Conservation (phyloP, 53 echinoderm and acorn worm species). For the Astropecten irregularis region DNA sequence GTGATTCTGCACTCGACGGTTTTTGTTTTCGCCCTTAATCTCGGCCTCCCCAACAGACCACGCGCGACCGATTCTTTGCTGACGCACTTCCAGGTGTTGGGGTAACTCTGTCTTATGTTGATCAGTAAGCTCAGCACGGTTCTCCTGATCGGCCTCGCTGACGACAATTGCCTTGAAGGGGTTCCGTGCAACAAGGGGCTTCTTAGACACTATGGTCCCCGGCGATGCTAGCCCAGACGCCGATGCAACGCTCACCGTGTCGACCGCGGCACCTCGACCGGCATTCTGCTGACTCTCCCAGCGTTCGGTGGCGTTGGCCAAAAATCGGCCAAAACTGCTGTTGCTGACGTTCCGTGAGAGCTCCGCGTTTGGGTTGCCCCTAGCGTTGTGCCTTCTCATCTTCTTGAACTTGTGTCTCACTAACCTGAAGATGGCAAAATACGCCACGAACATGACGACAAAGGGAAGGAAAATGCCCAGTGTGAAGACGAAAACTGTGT, state of each 20-base stretch:
- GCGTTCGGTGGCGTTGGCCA: background rate
- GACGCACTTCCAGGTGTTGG: background rate
- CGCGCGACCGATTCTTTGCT: constrained; percentile 12
- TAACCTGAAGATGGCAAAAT: constrained; percentile 74
- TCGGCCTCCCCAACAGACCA: constrained; percentile 31
- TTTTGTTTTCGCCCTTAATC: background rate
- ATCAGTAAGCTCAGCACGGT: background rate
- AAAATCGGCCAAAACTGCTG: constrained; percentile 26
- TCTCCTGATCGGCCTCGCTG: background rate
- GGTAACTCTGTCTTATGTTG: background rate
- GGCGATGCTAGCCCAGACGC: no score
- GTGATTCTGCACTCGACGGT: background rate
- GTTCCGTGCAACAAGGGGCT: background rate
- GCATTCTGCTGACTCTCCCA: no score
- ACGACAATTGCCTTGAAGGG: background rate
- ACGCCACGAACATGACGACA: constrained; percentile 69
- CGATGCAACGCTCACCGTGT: constrained; percentile 3
- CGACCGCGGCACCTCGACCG: background rate
- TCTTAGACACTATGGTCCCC: no score
- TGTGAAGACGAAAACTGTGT: constrained; percentile 85
- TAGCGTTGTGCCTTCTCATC: constrained; percentile 62
- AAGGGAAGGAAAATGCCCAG: constrained; percentile 83
- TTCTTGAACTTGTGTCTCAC: constrained; percentile 79
- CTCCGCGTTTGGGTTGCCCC: background rate
- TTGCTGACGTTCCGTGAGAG: constrained; percentile 4